A percentile compares a stretch with the other conserved stretches of the same genome.
Evolutionary conservation across 2,797 vertebrate genomes (phyloP).

Genomic region (Mus caroli): DNA sequence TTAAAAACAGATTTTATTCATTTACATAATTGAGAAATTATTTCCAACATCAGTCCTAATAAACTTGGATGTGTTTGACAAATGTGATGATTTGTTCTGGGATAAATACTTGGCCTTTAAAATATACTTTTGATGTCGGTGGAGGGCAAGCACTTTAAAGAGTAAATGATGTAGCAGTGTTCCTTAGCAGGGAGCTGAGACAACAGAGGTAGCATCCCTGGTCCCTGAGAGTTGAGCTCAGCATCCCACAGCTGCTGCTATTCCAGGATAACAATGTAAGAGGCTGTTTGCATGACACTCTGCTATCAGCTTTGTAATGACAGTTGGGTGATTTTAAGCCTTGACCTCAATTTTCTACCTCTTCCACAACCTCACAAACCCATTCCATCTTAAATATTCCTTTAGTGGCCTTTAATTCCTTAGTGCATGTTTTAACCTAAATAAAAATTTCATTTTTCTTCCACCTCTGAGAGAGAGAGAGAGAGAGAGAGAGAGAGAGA

Average conservation of each 20-base stretch:
- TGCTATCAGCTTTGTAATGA: slow-evolving; percentile 43
- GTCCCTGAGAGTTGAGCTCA: neutral
- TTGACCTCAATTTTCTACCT: slow-evolving; percentile 78
- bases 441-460: slow-evolving; percentile 75
- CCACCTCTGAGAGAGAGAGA: slow-evolving; percentile 45
- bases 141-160: neutral
- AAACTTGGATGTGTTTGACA: slow-evolving; percentile 80
- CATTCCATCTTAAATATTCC: slow-evolving; percentile 70
- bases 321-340: slow-evolving; percentile 67
- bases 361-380: neutral
- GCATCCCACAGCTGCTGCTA: neutral
- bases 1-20: slow-evolving; percentile 81
- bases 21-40: slow-evolving; percentile 82
- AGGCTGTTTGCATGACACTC: slow-evolving; percentile 53
- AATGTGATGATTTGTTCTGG: slow-evolving; percentile 74
- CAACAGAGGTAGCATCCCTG: neutral
- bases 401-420: slow-evolving; percentile 74
- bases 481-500: slow-evolving; percentile 28
- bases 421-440: slow-evolving; percentile 80
- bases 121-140: slow-evolving; percentile 64
- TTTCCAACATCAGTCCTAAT: slow-evolving; percentile 79
- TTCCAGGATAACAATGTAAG: neutral
- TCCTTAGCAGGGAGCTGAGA: neutral
- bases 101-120: slow-evolving; percentile 68
- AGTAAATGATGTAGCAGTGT: neutral